phyloP scores from a whole-genome alignment of 2,113 vertebrate species.

The Apus apus region DNA sequence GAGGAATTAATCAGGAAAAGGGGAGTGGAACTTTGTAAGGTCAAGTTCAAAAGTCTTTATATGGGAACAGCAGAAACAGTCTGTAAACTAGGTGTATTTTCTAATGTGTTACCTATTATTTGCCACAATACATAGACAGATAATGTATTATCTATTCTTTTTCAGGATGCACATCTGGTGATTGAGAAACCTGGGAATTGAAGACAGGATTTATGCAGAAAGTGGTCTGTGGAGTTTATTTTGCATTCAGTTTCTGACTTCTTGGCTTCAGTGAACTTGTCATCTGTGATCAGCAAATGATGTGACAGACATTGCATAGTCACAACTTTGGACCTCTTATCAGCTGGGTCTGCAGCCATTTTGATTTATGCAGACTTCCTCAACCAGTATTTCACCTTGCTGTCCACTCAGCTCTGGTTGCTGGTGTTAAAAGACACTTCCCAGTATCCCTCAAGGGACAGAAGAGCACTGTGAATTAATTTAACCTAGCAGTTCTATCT shows the following conservation, averaged over 20 bases:
- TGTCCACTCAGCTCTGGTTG: conserved; percentile 25
- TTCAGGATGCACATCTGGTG: not conserved
- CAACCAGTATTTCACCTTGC: conserved; percentile 3
- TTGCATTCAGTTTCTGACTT: not conserved
- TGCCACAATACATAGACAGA: not conserved
- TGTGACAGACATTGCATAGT: accelerated
- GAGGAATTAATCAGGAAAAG: not conserved
- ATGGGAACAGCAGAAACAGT: not conserved
- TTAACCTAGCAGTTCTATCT: conserved; percentile 12
- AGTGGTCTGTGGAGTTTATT: not conserved
- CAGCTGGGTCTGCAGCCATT: not conserved
- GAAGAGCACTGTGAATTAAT: conserved; percentile 51
- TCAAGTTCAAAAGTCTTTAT: not conserved
- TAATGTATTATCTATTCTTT: not conserved
- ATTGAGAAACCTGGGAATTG: not conserved
- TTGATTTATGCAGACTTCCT: not conserved
- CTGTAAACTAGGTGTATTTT: not conserved
- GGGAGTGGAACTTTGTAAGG: not conserved
- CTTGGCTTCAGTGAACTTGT: not conserved
- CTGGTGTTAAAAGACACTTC: conserved; percentile 10
- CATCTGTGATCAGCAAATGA: not conserved
- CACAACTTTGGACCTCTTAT: not conserved
- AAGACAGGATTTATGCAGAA: not conserved
- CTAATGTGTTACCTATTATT: not conserved
- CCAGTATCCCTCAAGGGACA: conserved; percentile 30